Evolutionary conservation across 1,140 invertebrate species (phyloP).

Genomic region (Conus ventricosus): DNA sequence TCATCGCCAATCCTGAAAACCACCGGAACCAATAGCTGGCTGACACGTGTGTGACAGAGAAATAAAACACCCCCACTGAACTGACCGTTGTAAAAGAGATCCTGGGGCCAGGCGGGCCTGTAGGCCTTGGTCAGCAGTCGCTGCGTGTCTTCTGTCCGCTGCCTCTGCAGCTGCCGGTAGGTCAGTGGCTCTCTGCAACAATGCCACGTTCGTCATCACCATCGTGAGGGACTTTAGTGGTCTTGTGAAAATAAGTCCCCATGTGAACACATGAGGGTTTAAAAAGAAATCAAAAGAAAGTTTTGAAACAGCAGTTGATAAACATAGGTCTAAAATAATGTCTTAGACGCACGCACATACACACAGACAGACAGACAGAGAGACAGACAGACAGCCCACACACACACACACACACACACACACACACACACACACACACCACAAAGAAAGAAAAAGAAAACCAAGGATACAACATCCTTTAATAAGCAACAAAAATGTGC

Average conservation of each 20-base stretch:
- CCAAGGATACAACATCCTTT: neutral
- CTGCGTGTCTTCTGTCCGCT: neutral
- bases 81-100: conserved; percentile 2
- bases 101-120: neutral
- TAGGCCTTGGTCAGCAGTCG: neutral
- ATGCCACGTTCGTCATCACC: neutral
- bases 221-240: too few relatives aligned
- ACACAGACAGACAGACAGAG: conserved; percentile 17
- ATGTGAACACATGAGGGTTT: too few relatives aligned
- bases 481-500: too few relatives aligned
- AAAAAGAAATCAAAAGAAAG: too few relatives aligned
- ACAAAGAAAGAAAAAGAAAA: neutral
- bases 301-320: too few relatives aligned
- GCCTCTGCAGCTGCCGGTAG: conserved; percentile 3
- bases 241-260: too few relatives aligned
- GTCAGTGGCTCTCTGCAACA: neutral
- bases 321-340: too few relatives aligned
- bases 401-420: neutral
- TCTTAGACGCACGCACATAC: conserved; percentile 9
- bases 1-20: too few relatives aligned
- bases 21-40: too few relatives aligned
- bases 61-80: too few relatives aligned
- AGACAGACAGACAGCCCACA: conserved; percentile 13
- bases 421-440: neutral
- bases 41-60: too few relatives aligned